Percentiles rank a stretch among this genome's conserved stretches.
phyloP scores from a whole-genome alignment of 2,113 vertebrate species.

The Petrocephalus microphthalmus region DNA sequence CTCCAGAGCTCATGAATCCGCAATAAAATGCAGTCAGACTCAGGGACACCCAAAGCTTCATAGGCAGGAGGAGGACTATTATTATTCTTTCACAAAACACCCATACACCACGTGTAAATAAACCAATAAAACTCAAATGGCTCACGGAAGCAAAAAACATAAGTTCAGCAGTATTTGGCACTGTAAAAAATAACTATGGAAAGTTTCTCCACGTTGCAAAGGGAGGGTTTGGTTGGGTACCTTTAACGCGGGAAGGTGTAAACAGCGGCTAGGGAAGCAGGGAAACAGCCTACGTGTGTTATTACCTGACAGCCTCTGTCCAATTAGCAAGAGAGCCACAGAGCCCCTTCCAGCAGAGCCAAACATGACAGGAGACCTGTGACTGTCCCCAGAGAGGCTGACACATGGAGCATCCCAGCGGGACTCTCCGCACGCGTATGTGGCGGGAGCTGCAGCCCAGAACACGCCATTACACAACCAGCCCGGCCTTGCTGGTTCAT shows the following conservation, averaged over 20 bases:
- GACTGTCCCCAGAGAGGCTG: neutral
- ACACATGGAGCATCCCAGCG: neutral
- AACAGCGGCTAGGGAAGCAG: neutral
- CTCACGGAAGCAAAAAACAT: neutral
- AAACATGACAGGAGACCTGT: neutral
- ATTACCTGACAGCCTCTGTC: neutral
- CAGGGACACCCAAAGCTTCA: neutral
- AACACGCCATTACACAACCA: neutral
- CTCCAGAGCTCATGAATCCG: neutral
- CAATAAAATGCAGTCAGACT: neutral
- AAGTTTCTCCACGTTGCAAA: neutral
- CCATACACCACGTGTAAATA: neutral
- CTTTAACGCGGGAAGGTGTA: neutral
- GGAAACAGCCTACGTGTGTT: neutral
- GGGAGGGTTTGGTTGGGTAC: neutral
- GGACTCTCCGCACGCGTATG: neutral
- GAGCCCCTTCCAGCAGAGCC: neutral
- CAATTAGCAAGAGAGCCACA: neutral
- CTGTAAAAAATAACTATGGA: neutral
- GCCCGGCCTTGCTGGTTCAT: neutral
- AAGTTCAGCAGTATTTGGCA: neutral
- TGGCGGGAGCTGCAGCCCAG: neutral
- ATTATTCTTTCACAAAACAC: neutral
- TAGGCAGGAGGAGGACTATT: neutral
- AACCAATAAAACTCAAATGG: neutral